These are phyloP conservation scores for Lamprologus sp. DNA, from an alignment of 2,113 vertebrate species.

Conservation along the genomic window DNA sequence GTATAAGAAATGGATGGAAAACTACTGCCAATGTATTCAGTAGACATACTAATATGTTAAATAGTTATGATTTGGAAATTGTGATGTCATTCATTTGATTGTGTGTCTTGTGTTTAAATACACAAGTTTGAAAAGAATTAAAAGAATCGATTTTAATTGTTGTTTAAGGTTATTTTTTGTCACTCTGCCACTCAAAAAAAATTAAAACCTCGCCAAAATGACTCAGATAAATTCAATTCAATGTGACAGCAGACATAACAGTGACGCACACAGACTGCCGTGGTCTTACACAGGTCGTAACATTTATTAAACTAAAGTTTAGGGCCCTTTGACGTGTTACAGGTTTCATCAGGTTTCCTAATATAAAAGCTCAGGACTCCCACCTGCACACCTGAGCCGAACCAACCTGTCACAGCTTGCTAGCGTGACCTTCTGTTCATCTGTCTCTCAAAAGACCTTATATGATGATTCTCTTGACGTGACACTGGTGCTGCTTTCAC, in stretches of 20 bases:
- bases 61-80: neutral
- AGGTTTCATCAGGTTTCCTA: conserved; percentile 16
- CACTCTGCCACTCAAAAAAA: neutral
- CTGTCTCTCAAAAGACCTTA: conserved; percentile 30
- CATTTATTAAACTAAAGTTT: conserved; percentile 17
- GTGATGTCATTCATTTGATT: neutral
- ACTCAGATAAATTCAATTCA: neutral
- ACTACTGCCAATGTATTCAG: neutral
- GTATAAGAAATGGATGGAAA: neutral
- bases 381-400: conserved; percentile 47
- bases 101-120: neutral
- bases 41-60: neutral
- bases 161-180: neutral
- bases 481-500: conserved; percentile 2
- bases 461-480: neutral
- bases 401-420: neutral
- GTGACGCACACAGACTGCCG: neutral
- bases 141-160: neutral
- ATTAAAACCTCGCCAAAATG: neutral
- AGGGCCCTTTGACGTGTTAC: neutral
- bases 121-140: neutral
- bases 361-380: neutral
- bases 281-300: neutral
- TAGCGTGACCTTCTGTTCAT: neutral
- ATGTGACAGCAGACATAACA: neutral